Conservation (phyloP, 2,888 invertebrate genomes). For the Phortica magna region DNA sequence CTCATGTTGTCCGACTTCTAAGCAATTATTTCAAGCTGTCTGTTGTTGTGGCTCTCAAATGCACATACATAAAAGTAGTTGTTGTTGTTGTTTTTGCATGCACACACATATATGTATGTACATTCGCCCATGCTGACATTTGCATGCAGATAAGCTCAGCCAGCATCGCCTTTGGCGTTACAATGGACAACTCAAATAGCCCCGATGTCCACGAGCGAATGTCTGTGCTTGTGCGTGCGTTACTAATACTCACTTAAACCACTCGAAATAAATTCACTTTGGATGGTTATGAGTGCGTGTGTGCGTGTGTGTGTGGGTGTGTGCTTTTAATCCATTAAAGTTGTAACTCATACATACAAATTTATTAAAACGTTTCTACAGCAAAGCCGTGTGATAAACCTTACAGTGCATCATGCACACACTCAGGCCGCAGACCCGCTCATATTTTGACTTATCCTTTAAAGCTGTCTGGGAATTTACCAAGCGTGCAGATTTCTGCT, state of each 20-base stretch:
- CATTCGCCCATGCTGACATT: neutral
- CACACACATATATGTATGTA: neutral
- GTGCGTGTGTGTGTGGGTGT: neutral
- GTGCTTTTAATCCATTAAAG: neutral
- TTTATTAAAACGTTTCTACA: neutral
- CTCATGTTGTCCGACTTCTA: slow-evolving; percentile 58
- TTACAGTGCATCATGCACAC: neutral
- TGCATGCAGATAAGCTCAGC: slow-evolving; percentile 6
- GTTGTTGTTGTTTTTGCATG: slow-evolving; percentile 1
- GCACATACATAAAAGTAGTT: neutral
- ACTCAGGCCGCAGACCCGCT: neutral
- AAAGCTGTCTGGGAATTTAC: neutral
- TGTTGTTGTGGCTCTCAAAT: slow-evolving; percentile 2
- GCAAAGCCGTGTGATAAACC: neutral
- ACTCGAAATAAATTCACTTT: slow-evolving; percentile 23
- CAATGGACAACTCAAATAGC: neutral
- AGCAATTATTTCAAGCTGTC: slow-evolving; percentile 65
- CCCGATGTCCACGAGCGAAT: neutral
- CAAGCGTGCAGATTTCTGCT: neutral
- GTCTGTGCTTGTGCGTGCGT: neutral
- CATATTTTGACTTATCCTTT: neutral
- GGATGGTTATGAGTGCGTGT: neutral
- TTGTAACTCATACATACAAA: neutral
- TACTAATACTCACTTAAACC: slow-evolving; percentile 4
- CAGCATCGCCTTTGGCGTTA: neutral